phyloP scores from a whole-genome alignment of 1,140 invertebrate species.

The Drosophila kepulauana region DNA sequence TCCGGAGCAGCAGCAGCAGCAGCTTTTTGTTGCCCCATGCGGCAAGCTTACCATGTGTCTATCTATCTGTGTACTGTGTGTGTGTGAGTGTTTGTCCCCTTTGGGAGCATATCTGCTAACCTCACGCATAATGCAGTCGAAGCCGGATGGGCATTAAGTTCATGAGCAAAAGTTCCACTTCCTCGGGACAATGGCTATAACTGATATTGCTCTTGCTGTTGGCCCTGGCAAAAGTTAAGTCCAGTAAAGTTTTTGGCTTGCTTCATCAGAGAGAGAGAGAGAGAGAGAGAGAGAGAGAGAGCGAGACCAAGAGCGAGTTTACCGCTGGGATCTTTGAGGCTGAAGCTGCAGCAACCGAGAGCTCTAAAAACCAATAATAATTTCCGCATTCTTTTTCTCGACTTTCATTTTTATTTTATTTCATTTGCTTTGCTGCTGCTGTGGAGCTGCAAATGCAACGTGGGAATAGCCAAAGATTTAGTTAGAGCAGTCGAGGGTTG shows the following conservation, averaged over 20 bases:
- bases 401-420: background rate
- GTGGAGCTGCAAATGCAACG: constrained; percentile 61
- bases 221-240: constrained; percentile 62
- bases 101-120: constrained; percentile 11
- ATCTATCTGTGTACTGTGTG: background rate
- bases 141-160: constrained; percentile 60
- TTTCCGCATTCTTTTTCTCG: constrained; percentile 55
- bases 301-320: constrained; percentile 68
- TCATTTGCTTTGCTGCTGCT: too few species aligned
- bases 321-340: constrained; percentile 65
- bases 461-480: constrained; percentile 69
- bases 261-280: constrained; percentile 69
- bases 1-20: constrained; percentile 3
- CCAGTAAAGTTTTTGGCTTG: constrained; percentile 64
- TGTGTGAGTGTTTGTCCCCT: constrained; percentile 16
- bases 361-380: constrained; percentile 79
- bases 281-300: constrained; percentile 65
- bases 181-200: constrained; percentile 53
- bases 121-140: constrained; percentile 69
- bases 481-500: constrained; percentile 28
- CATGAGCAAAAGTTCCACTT: constrained; percentile 66
- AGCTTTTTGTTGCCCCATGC: constrained; percentile 22
- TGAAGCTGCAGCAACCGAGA: constrained; percentile 20
- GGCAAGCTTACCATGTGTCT: constrained; percentile 1
- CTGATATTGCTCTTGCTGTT: constrained; percentile 10